Evolutionary conservation across 64 coral and sea anemone genomes (phyloP).

Genomic region (Pocillopora damicornis): DNA sequence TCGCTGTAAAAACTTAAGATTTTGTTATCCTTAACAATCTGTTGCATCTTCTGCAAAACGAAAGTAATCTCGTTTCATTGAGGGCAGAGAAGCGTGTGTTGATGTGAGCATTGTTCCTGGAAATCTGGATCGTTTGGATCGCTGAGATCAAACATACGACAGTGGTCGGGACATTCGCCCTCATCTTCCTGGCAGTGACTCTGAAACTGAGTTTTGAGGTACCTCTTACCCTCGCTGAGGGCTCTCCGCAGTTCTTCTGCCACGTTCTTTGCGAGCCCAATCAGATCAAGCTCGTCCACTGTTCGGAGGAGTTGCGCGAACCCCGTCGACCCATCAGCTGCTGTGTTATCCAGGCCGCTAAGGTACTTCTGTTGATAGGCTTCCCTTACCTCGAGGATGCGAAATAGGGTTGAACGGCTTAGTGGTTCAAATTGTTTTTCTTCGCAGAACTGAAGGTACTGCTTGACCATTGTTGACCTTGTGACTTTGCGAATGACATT

Average conservation of each 20-base stretch:
- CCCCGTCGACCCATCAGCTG: too few species aligned
- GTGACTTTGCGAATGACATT: too few species aligned
- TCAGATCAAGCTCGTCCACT: constrained; percentile 39
- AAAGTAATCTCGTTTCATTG: constrained; percentile 4
- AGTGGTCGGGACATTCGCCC: constrained; percentile 10
- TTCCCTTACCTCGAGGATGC: too few species aligned
- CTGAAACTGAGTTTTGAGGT: constrained; percentile 56
- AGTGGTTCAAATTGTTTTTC: too few species aligned
- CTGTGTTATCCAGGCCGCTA: too few species aligned
- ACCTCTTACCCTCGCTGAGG: constrained; percentile 51
- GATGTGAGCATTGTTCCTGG: constrained; percentile 9
- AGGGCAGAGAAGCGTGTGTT: constrained; percentile 1
- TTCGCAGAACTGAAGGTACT: too few species aligned
- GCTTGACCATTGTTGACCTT: too few species aligned
- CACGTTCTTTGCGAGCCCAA: constrained; percentile 35
- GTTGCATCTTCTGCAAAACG: constrained; percentile 25
- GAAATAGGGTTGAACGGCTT: too few species aligned
- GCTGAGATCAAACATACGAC: constrained; percentile 46
- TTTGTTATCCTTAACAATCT: constrained; percentile 22
- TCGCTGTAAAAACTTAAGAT: constrained; percentile 35
- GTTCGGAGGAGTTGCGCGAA: constrained; percentile 5
- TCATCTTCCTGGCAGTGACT: constrained; percentile 30
- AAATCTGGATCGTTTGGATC: constrained; percentile 49
- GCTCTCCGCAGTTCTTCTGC: constrained; percentile 29
- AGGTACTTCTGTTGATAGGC: too few species aligned